Percentiles rank a stretch among this genome's conserved stretches.
phyloP scores from a whole-genome alignment of 2,113 vertebrate genomes.

The Centrocercus urophasianus region DNA sequence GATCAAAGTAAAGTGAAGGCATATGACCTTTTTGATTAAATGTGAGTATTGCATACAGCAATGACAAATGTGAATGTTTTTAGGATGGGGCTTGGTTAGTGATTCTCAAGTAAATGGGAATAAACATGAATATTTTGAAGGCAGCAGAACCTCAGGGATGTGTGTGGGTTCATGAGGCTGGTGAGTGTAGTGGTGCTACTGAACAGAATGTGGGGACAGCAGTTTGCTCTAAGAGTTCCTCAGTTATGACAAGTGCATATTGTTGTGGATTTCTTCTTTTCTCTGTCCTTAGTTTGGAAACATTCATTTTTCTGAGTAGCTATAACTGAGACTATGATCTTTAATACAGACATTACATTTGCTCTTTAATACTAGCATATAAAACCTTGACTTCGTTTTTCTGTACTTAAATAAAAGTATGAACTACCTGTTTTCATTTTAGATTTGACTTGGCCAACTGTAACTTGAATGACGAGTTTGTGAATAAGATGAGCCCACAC shows the following conservation, averaged over 20 bases:
- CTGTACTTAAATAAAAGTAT: not conserved
- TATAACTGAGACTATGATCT: not conserved
- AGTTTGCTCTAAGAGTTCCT: not conserved
- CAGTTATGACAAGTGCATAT: rapidly evolving
- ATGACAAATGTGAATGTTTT: not conserved
- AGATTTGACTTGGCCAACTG: constrained; percentile 96
- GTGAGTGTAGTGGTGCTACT: not conserved
- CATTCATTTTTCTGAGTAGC: not conserved
- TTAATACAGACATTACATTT: not conserved
- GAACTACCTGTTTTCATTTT: not conserved
- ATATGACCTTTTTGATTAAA: not conserved
- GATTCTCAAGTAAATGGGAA: not conserved
- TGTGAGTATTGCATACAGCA: rapidly evolving
- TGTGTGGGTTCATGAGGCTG: not conserved
- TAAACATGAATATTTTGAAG: not conserved
- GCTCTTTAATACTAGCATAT: not conserved
- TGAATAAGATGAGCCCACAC: constrained; percentile 95
- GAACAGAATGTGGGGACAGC: not conserved
- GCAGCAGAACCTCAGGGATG: not conserved
- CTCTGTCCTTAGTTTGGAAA: not conserved
- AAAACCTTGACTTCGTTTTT: not conserved
- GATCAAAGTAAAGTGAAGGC: too few species aligned
- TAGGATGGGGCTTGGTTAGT: rapidly evolving
- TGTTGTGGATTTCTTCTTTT: not conserved
- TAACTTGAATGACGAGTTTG: constrained; percentile 93